phyloP scores from a whole-genome alignment of 2,888 invertebrate species.

The Melinopterus prodromus region DNA sequence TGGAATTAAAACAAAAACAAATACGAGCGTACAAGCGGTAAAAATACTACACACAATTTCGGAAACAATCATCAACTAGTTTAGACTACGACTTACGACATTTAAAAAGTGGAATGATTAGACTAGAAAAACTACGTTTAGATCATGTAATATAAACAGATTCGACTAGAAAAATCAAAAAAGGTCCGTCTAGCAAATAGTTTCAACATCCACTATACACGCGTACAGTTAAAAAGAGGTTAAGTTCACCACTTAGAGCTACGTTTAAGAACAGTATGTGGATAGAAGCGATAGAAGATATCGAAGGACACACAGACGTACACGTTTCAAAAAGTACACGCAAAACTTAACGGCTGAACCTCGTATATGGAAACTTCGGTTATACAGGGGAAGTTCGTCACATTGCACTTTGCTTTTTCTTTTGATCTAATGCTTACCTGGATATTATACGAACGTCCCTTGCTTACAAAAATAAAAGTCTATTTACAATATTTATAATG shows the following conservation, averaged over 20 bases:
- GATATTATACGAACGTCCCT: slow-evolving; percentile 13
- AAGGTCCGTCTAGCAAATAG: background rate
- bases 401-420: background rate
- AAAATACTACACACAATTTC: slow-evolving; percentile 6
- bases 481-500: slow-evolving; percentile 39
- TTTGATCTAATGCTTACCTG: slow-evolving; percentile 6
- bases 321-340: slow-evolving; percentile 16
- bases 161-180: background rate
- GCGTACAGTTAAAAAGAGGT: slow-evolving; percentile 12
- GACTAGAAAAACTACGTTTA: slow-evolving; percentile 20
- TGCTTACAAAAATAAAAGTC: slow-evolving; percentile 22
- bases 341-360: slow-evolving; percentile 29
- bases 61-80: background rate
- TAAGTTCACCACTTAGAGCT: slow-evolving; percentile 13
- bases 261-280: slow-evolving; percentile 16
- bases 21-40: slow-evolving; percentile 16
- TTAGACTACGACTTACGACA: slow-evolving; percentile 16
- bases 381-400: background rate
- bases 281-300: slow-evolving; percentile 26
- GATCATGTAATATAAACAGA: background rate
- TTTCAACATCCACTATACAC: background rate
- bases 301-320: slow-evolving; percentile 26
- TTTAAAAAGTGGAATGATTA: slow-evolving; percentile 17
- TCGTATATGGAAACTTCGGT: slow-evolving; percentile 6
- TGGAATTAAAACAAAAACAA: slow-evolving; percentile 9